Base-by-base conservation (phyloP, 2,888 invertebrate species). In the Eristalis pertinax region DNA sequence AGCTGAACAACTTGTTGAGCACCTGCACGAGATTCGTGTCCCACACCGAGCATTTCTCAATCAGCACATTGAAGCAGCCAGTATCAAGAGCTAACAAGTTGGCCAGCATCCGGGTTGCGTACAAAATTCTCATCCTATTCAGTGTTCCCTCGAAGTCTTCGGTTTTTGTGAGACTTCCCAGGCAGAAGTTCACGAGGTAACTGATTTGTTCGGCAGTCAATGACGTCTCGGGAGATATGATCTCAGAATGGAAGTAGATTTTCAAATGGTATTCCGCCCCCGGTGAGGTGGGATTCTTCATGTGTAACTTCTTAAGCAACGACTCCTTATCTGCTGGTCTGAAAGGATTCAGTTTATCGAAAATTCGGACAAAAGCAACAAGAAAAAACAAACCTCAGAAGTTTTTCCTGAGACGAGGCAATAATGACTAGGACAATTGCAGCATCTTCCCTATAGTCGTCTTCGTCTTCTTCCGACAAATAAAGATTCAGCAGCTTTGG, bases 401-500 rank as follows among this genome's bases (percentile, higher is more conserved):
- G 67, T 2, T 77, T n/a, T 0, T 87, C 56, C 0, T 89, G 73
- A 10, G 89, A 79, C 0, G 78, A 64, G 0, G 89, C 89, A 38
- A 93, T 85, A 11, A 92, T 19, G 65, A 91, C 90, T 0, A 93
- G 72, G 22, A 91, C 91, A 24, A 89, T 75, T 2, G 90, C 91
- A 0, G 91, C 90, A 81, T 93, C 92, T 41, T 91, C 90, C 0
- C 90, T 85, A 38, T 90, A 91, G n/a, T 91, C 90, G 3, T 62
- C 19, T 56, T 89, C 82, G 1, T 60, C 65, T 0, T 73, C 32
- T 8, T 35, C 88, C 0, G 89, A 77, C 0, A 90, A 76, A 35
- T 91, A 92, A 0, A 92, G 69, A 22, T 89, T 88, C 89, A 92
- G 89, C 5, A 92, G 67, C 73, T 92, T 92, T 3, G 90, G 90